These are phyloP conservation scores for Oxytorus armatus DNA, from an alignment of 2,888 invertebrate genomes.

Conservation along the genomic window DNA sequence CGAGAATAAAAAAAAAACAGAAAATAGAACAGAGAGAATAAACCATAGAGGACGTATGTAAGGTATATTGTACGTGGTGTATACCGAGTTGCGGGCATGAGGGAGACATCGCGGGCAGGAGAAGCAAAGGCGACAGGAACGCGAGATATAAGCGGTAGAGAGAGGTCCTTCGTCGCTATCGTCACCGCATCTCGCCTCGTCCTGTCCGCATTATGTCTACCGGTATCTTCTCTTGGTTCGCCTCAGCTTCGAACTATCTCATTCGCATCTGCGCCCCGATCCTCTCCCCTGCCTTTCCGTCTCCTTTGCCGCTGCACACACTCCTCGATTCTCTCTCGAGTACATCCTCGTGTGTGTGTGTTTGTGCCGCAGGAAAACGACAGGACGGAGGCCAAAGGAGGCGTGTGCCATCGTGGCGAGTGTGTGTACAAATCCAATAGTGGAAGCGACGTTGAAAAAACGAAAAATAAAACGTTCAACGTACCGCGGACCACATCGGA, in stretches of 20 bases:
- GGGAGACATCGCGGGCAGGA: constrained; percentile 47
- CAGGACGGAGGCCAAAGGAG: constrained; percentile 14
- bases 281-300: constrained; percentile 16
- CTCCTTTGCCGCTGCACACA: constrained; percentile 43
- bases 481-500: constrained; percentile 6
- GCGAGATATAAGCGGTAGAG: constrained; percentile 58
- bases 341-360: background rate
- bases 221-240: constrained; percentile 68
- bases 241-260: constrained; percentile 70
- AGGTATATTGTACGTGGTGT: constrained; percentile 13
- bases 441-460: background rate
- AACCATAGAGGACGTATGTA: constrained; percentile 41
- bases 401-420: constrained; percentile 37
- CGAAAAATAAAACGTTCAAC: too few relatives aligned
- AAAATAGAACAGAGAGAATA: too few relatives aligned
- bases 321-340: constrained; percentile 14
- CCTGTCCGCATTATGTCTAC: constrained; percentile 73
- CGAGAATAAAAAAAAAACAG: constrained; percentile 21
- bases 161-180: constrained; percentile 68
- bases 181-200: constrained; percentile 72
- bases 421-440: constrained; percentile 9
- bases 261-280: constrained; percentile 69
- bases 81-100: constrained; percentile 37
- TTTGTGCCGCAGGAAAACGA: constrained; percentile 16
- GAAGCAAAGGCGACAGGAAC: constrained; percentile 63